phyloP scores from a whole-genome alignment of 2,888 invertebrate genomes.

The Chaitophorus viminalis region DNA sequence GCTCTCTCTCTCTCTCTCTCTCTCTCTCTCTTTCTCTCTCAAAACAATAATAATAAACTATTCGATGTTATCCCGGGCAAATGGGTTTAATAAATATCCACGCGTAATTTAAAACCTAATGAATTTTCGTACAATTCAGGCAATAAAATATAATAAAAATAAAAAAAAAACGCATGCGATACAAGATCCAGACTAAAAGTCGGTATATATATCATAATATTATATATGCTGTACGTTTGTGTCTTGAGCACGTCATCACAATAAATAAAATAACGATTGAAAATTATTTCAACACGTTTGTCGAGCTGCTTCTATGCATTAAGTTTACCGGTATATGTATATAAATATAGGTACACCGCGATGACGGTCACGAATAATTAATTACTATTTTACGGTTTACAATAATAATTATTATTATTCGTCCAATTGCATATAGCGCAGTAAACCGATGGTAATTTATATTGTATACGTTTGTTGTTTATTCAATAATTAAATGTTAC shows the following conservation, averaged over 20 bases:
- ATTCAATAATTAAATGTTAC: too few species aligned
- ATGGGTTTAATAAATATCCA: slow-evolving; percentile 49
- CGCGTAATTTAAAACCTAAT: slow-evolving; percentile 52
- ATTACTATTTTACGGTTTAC: not conserved
- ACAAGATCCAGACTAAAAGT: not conserved
- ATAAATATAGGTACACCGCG: too few species aligned
- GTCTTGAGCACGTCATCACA: not conserved
- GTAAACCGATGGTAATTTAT: not conserved
- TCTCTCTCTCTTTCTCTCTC: not conserved
- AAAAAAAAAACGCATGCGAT: not conserved
- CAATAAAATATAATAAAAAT: slow-evolving; percentile 31
- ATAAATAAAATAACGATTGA: not conserved
- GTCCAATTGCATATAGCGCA: not conserved
- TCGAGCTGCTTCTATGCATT: not conserved
- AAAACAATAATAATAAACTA: slow-evolving; percentile 35
- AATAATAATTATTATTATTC: not conserved
- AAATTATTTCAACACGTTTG: not conserved
- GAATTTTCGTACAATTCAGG: slow-evolving; percentile 1
- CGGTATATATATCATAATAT: not conserved
- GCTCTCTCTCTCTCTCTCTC: not conserved
- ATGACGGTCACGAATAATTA: not conserved
- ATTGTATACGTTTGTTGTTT: too few species aligned
- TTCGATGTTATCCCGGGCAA: slow-evolving; percentile 44
- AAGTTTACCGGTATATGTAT: not conserved
- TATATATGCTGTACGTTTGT: not conserved